A percentile compares a stretch with the other conserved stretches of the same genome.
phyloP scores from a whole-genome alignment of 2,888 invertebrate species.

The Andricus curvator region DNA sequence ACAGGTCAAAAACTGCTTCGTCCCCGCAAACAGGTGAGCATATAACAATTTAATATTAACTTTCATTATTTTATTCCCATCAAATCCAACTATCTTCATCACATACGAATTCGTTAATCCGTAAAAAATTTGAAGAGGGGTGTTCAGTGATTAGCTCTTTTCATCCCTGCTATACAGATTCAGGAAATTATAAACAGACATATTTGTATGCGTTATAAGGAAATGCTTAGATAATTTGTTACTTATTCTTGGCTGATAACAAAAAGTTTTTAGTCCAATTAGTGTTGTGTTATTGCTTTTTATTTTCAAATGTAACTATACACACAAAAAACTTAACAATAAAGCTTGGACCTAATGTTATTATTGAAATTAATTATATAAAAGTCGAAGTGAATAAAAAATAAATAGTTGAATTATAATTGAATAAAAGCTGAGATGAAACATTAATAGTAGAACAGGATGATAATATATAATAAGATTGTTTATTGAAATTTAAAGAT shows the following conservation, averaged over 20 bases:
- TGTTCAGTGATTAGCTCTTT: constrained; percentile 1
- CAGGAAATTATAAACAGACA: neutral
- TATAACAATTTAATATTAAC: neutral
- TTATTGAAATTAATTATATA: no score
- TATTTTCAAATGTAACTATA: no score
- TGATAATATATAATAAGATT: neutral
- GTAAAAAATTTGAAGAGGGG: neutral
- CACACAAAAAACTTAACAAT: no score
- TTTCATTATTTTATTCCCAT: neutral
- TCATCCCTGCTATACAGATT: neutral
- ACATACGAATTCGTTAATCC: neutral
- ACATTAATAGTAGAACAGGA: no score
- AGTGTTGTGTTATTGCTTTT: no score
- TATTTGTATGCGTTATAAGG: neutral
- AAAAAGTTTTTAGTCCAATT: no score
- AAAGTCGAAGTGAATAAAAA: no score
- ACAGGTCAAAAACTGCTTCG: constrained; percentile 60
- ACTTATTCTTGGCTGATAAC: neutral
- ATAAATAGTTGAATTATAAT: no score
- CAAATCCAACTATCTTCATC: neutral
- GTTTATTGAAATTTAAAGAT: neutral
- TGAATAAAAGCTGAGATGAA: no score
- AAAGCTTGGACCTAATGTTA: no score
- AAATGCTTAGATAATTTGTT: neutral
- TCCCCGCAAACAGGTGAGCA: constrained; percentile 68